Evolutionary conservation across 2,113 vertebrate species (phyloP), one percentile per base, ranked within the genome.

Genomic region (Nicator chloris): DNA sequence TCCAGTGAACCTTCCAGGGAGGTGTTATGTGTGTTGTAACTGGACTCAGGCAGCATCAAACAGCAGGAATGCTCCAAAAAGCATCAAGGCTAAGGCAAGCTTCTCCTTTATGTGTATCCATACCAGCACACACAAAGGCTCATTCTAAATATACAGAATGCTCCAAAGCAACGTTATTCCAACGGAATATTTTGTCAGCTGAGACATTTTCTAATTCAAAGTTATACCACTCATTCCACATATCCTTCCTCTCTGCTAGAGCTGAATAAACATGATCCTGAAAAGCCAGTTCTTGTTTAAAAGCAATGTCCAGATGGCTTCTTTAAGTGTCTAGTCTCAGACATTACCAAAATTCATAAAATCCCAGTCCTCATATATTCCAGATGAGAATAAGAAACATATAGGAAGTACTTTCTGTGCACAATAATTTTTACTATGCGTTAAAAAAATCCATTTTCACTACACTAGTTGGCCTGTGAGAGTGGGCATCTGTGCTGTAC

Each of bases 121-220:
- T 12, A 37, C 0, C 2, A 64, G 45, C 30, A 61, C 45, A 53
- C 17, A n/a, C 1, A 1, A 72, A n/a, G 27, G 5, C 3, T 79
- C 4, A 0, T 59, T 78, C 82, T 42, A 64, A 54, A 78, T 4
- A 42, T 10, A n/a, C 42, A 80, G 37, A 56, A 69, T 11, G 8
- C 7, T 72, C 79, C 35, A 75, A 91, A 57, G 17, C 22, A 70
- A 1, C 20, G 19, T 9, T 21, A 26, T 37, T 39, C 19, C 60
- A 42, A 53, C 5, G 28, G n/a, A 84, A 42, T 57, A 39, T 59
- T 89, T 66, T 73, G 28, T 30, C 72, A 73, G 37, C 28, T 89
- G 59, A 86, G 22, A 66, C 60, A 72, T 79, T 35, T 15, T 11
- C 53, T 49, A 7, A 28, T 63, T 84, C 35, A 39, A 23, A 82